phyloP scores from a whole-genome alignment of 2,888 invertebrate species.

The Chelonus formosanus region DNA sequence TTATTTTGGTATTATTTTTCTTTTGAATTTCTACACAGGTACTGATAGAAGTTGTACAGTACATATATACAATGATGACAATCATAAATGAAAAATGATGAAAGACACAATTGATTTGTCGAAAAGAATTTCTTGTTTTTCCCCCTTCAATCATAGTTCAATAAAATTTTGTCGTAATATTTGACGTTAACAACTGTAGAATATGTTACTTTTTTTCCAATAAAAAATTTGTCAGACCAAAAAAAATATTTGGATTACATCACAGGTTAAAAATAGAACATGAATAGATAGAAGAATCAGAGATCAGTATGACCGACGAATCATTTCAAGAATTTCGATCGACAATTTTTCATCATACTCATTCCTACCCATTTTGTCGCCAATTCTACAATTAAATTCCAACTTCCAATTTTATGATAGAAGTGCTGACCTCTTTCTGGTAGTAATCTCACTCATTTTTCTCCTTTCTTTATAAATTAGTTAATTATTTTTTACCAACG shows the following conservation, averaged over 20 bases:
- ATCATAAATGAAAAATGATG: too few species aligned
- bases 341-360: constrained; percentile 16
- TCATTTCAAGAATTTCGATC: constrained; percentile 16
- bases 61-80: too few species aligned
- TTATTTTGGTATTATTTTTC: constrained; percentile 25
- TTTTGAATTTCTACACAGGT: constrained; percentile 18
- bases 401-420: constrained; percentile 23
- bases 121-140: too few species aligned
- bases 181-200: too few species aligned
- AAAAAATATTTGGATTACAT: too few species aligned
- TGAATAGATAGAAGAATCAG: neutral
- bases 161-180: too few species aligned
- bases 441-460: neutral
- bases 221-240: neutral
- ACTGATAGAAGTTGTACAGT: neutral
- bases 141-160: too few species aligned
- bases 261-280: neutral
- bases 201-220: neutral
- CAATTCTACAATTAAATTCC: constrained; percentile 21
- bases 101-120: too few species aligned
- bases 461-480: neutral
- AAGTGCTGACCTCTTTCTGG: constrained; percentile 14
- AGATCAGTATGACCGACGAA: neutral
- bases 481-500: constrained; percentile 17
- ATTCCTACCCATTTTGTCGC: neutral